Percentiles rank a stretch among this genome's conserved stretches.
Evolutionary conservation across 2,797 vertebrate species (phyloP).

Genomic region (Paedocypris micromegethes): DNA sequence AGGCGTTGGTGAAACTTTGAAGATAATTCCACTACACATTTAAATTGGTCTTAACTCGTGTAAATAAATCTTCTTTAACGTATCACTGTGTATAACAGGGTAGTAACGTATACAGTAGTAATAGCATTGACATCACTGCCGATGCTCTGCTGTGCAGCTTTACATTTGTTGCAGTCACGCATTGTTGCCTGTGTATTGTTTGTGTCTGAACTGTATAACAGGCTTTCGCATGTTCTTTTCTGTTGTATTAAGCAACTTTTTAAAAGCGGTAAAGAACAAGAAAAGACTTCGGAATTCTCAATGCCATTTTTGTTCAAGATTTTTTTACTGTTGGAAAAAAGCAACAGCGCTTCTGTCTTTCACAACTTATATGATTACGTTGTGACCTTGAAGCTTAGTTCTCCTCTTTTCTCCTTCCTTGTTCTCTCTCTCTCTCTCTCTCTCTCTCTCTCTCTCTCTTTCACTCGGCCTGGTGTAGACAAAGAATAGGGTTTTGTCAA

Average conservation of each 20-base stretch:
- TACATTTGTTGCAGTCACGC: background rate
- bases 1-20: too few species aligned
- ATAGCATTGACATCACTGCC: too few species aligned
- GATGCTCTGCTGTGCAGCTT: background rate
- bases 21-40: too few species aligned
- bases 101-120: too few species aligned
- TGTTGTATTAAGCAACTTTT: slow-evolving; percentile 8
- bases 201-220: slow-evolving; percentile 16
- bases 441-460: slow-evolving; percentile 8
- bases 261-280: slow-evolving; percentile 5
- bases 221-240: background rate
- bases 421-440: slow-evolving; percentile 1
- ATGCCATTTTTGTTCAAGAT: slow-evolving; percentile 10
- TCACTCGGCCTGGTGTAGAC: slow-evolving; percentile 7
- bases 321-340: slow-evolving; percentile 6
- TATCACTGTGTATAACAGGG: too few species aligned
- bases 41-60: too few species aligned
- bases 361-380: slow-evolving; percentile 41
- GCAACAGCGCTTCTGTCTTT: slow-evolving; percentile 29
- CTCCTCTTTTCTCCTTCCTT: slow-evolving; percentile 17
- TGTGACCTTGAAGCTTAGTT: slow-evolving; percentile 41
- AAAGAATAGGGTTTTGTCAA: slow-evolving; percentile 33
- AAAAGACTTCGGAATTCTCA: slow-evolving; percentile 5
- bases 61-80: too few species aligned
- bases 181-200: background rate